These are phyloP conservation scores for Squalus acanthias DNA, from an alignment of 2,797 vertebrate species.

Conservation along the genomic window DNA sequence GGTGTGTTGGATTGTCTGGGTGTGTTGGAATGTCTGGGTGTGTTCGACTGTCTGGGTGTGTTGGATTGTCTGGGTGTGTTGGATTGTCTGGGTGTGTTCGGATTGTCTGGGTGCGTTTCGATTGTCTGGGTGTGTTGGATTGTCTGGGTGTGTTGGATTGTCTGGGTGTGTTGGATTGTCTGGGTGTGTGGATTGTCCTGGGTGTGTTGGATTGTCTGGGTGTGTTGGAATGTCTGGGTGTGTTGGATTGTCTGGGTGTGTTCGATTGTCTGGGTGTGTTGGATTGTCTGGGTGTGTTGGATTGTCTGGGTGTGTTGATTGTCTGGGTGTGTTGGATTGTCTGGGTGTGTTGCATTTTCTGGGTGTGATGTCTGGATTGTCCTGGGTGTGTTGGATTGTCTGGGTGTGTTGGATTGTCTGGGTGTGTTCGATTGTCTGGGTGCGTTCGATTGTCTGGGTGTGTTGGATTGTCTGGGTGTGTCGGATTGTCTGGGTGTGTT, in stretches of 20 bases:
- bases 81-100: not conserved
- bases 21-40: not conserved
- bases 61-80: not conserved
- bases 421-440: not conserved
- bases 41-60: not conserved
- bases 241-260: not conserved
- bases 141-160: not conserved
- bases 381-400: not conserved
- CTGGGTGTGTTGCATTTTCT: not conserved
- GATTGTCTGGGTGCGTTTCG: not conserved
- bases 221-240: not conserved
- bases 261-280: not conserved
- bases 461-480: not conserved
- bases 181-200: not conserved
- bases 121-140: not conserved
- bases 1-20: not conserved
- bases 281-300: not conserved
- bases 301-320: not conserved
- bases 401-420: not conserved
- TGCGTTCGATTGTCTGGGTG: not conserved
- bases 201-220: not conserved
- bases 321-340: not conserved
- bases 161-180: not conserved
- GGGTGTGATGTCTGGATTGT: too few relatives aligned
- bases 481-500: not conserved